These are phyloP conservation scores for Nothobranchius kuhntae DNA, from an alignment of 2,113 vertebrate species.

Conservation along the genomic window DNA sequence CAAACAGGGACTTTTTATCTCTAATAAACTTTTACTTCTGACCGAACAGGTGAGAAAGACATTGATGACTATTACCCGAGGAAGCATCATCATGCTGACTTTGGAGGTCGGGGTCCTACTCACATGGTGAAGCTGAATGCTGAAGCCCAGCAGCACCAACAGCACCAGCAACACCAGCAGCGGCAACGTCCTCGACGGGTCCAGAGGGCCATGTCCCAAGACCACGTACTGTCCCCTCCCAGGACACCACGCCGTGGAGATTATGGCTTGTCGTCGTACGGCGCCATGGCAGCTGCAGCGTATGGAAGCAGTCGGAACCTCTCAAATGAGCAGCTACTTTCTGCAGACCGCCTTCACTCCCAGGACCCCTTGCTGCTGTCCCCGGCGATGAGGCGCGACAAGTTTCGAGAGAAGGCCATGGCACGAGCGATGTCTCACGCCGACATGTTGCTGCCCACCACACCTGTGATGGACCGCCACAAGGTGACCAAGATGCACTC, in stretches of 20 bases:
- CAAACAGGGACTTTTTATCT: not conserved
- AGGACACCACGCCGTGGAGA: slow-evolving; percentile 82
- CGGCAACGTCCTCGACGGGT: slow-evolving; percentile 89
- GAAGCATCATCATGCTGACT: slow-evolving; percentile 87
- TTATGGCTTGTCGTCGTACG: slow-evolving; percentile 83
- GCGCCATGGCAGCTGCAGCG: slow-evolving; percentile 49
- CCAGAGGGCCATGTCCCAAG: slow-evolving; percentile 96
- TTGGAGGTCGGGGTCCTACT: slow-evolving; percentile 81
- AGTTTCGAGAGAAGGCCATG: slow-evolving; percentile 91
- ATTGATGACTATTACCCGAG: slow-evolving; percentile 92
- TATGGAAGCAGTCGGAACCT: slow-evolving; percentile 86
- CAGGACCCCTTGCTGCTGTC: slow-evolving; percentile 97
- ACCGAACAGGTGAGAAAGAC: slow-evolving; percentile 87
- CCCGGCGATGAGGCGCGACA: slow-evolving; percentile 86
- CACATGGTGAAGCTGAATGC: slow-evolving; percentile 91
- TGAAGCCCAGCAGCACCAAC: slow-evolving; percentile 70
- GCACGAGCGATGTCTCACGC: slow-evolving; percentile 92
- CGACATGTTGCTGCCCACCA: slow-evolving; percentile 91
- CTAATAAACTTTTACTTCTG: slow-evolving; percentile 1
- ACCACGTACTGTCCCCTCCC: slow-evolving; percentile 91
- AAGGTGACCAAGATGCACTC: slow-evolving; percentile 97
- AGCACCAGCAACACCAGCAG: slow-evolving; percentile 63
- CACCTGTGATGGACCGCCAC: slow-evolving; percentile 91
- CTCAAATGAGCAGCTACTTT: slow-evolving; percentile 92
- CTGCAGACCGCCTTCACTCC: slow-evolving; percentile 92